Evolutionary conservation across 2,113 vertebrate species (phyloP).

Genomic region (Aplodontia rufa): DNA sequence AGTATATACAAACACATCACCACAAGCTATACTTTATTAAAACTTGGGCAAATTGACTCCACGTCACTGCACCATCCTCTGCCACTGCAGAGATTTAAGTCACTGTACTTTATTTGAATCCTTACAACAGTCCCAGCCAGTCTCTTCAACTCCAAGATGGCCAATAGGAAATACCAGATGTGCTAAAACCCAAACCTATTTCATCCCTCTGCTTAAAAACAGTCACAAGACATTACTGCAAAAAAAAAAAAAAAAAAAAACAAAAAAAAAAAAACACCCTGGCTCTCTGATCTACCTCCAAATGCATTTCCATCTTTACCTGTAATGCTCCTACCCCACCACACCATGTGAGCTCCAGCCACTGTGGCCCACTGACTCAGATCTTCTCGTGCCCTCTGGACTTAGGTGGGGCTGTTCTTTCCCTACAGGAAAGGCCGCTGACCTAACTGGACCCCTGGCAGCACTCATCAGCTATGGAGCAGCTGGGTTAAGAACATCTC

Average conservation of each 20-base stretch:
- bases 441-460: background rate
- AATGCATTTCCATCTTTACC: background rate
- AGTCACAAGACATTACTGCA: background rate
- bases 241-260: background rate
- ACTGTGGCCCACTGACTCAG: background rate
- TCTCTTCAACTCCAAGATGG: background rate
- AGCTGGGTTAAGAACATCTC: background rate
- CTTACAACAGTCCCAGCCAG: background rate
- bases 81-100: background rate
- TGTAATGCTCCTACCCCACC: rapidly evolving
- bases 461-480: background rate
- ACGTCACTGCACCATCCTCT: background rate
- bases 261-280: background rate
- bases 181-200: background rate
- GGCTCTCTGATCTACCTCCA: background rate
- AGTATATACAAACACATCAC: background rate
- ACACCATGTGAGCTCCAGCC: background rate
- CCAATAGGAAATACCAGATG: background rate
- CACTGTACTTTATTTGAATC: background rate
- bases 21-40: background rate
- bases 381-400: background rate
- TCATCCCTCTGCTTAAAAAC: background rate
- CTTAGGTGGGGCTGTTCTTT: background rate
- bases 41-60: background rate
- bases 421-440: background rate